Evolutionary conservation across 2,888 invertebrate species (phyloP).

Genomic region (Cantharis rufa): DNA sequence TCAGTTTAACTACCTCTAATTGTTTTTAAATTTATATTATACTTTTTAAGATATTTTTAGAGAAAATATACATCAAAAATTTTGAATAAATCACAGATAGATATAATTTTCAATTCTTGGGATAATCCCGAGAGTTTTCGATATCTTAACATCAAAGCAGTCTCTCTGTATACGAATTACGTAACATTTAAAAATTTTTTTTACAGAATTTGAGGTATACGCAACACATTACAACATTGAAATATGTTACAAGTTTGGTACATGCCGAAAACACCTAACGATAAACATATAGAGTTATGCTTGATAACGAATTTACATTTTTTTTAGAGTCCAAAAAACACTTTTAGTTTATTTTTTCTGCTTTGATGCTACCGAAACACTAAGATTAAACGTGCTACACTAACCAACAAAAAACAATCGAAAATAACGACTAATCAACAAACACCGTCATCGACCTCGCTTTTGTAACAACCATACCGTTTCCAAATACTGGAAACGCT

Average conservation of each 20-base stretch:
- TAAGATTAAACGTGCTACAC: constrained; percentile 41
- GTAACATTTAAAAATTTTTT: constrained; percentile 47
- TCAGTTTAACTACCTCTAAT: constrained; percentile 55
- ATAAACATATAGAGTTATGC: constrained; percentile 43
- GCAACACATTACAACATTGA: constrained; percentile 58
- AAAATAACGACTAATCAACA: constrained; percentile 52
- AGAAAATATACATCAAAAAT: constrained; percentile 65
- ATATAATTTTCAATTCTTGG: constrained; percentile 57
- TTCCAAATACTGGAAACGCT: constrained; percentile 30
- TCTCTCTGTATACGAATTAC: constrained; percentile 36
- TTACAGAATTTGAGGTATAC: constrained; percentile 59
- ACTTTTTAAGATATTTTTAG: constrained; percentile 61
- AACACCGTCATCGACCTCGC: constrained; percentile 55
- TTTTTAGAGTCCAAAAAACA: constrained; percentile 48
- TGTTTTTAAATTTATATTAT: constrained; percentile 56
- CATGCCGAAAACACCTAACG: constrained; percentile 45
- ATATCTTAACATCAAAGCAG: constrained; percentile 56
- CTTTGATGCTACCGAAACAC: constrained; percentile 46
- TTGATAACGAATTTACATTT: constrained; percentile 33
- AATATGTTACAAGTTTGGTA: constrained; percentile 42
- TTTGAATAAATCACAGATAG: constrained; percentile 65
- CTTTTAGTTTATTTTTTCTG: constrained; percentile 40
- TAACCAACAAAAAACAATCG: constrained; percentile 42
- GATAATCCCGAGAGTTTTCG: constrained; percentile 43
- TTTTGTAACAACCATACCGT: constrained; percentile 40